phyloP scores from a whole-genome alignment of 2,797 vertebrate genomes.

The Danio kyathit region DNA sequence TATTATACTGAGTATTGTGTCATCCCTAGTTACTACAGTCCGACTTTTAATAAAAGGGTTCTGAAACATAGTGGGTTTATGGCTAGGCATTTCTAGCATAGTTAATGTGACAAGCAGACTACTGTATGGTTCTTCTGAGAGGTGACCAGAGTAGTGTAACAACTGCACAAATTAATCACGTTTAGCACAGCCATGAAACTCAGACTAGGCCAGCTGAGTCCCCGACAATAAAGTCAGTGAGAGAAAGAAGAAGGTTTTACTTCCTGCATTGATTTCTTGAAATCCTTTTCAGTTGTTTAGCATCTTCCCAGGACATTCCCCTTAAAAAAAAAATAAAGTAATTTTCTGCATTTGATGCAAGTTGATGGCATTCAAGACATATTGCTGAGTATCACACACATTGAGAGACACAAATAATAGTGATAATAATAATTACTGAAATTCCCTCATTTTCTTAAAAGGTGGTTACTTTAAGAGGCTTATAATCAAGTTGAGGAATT shows the following conservation, averaged over 20 bases:
- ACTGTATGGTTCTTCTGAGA: slow-evolving; percentile 4
- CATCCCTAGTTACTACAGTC: not conserved
- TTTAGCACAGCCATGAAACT: slow-evolving; percentile 40
- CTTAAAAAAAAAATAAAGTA: not conserved
- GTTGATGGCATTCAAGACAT: no score
- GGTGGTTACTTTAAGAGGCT: not conserved
- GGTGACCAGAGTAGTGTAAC: slow-evolving; percentile 26
- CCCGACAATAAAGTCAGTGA: slow-evolving; percentile 23
- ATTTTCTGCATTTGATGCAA: not conserved
- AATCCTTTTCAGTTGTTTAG: slow-evolving; percentile 10
- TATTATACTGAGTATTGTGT: no score
- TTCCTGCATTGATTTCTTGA: slow-evolving; percentile 23
- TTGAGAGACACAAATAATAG: not conserved
- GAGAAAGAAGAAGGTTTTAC: slow-evolving; percentile 22
- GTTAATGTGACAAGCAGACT: slow-evolving; percentile 27
- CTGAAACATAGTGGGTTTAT: slow-evolving; percentile 2
- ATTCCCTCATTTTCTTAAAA: no score
- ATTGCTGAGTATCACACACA: not conserved
- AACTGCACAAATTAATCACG: slow-evolving; percentile 41
- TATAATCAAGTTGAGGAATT: not conserved
- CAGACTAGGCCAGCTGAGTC: slow-evolving; percentile 32
- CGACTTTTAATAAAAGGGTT: slow-evolving; percentile 2
- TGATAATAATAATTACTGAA: no score
- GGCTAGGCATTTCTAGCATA: not conserved
- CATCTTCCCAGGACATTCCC: not conserved